phyloP scores from a whole-genome alignment of 2,113 vertebrate genomes.

The Sinocyclocheilus grahami region DNA sequence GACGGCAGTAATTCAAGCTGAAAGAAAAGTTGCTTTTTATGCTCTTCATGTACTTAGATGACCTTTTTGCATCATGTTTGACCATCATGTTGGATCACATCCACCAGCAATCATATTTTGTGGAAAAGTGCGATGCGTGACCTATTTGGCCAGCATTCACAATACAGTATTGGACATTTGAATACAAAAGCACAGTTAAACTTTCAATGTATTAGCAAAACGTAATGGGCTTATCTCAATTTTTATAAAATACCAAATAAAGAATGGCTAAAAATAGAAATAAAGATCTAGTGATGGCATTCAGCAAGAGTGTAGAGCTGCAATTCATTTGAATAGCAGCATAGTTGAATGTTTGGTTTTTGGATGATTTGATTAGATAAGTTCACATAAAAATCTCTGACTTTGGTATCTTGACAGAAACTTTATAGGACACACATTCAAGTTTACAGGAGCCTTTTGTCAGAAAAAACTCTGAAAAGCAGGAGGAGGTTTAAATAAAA shows the following conservation, averaged over 20 bases:
- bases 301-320: not conserved
- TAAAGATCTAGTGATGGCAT: not conserved
- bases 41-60: not conserved
- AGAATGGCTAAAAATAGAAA: not conserved
- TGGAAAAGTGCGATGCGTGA: not conserved
- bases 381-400: not conserved
- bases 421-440: not conserved
- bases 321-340: not conserved
- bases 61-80: not conserved
- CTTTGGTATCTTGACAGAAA: not conserved
- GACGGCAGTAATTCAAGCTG: not conserved
- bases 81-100: not conserved
- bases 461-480: not conserved
- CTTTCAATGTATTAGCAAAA: not conserved
- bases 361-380: not conserved
- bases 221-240: not conserved
- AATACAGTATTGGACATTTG: not conserved
- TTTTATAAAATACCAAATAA: not conserved
- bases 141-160: not conserved
- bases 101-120: not conserved
- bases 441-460: not conserved
- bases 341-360: not conserved
- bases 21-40: not conserved
- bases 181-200: not conserved
- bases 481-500: not conserved